phyloP scores from a whole-genome alignment of 1,140 invertebrate genomes.

The Aphidius gifuensis region DNA sequence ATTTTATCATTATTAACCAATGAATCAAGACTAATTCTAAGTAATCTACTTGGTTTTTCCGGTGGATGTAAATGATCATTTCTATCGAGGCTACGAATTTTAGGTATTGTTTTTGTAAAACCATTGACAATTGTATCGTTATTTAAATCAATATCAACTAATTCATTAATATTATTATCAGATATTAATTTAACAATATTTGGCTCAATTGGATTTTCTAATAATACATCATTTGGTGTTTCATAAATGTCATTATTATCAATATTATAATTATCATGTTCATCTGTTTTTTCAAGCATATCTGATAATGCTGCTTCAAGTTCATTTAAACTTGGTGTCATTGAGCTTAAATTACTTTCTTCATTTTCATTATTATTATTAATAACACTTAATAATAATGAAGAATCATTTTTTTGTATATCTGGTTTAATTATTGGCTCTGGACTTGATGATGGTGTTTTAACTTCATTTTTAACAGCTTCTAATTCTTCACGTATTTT shows the following conservation, averaged over 20 bases:
- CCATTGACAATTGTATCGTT: slow-evolving; percentile 15
- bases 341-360: slow-evolving; percentile 46
- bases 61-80: slow-evolving; percentile 28
- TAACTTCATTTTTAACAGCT: slow-evolving; percentile 23
- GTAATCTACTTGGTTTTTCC: slow-evolving; percentile 42
- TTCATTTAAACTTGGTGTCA: slow-evolving; percentile 52
- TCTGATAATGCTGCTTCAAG: slow-evolving; percentile 49
- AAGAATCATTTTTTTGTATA: slow-evolving; percentile 34
- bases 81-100: neutral
- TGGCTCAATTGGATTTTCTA: slow-evolving; percentile 33
- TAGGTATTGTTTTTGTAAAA: neutral
- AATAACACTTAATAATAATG: slow-evolving; percentile 38
- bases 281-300: slow-evolving; percentile 48
- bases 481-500: slow-evolving; percentile 19
- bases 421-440: slow-evolving; percentile 38
- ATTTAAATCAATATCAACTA: slow-evolving; percentile 31
- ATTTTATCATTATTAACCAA: slow-evolving; percentile 25
- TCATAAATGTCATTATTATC: neutral
- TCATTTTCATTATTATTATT: slow-evolving; percentile 39
- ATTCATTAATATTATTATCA: slow-evolving; percentile 25
- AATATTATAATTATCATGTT: slow-evolving; percentile 14
- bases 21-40: slow-evolving; percentile 32
- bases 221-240: neutral
- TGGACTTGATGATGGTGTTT: slow-evolving; percentile 44
- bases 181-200: slow-evolving; percentile 31